Evolutionary conservation across 2,113 vertebrate genomes (phyloP).

Genomic region (Megaleporinus macrocephalus): DNA sequence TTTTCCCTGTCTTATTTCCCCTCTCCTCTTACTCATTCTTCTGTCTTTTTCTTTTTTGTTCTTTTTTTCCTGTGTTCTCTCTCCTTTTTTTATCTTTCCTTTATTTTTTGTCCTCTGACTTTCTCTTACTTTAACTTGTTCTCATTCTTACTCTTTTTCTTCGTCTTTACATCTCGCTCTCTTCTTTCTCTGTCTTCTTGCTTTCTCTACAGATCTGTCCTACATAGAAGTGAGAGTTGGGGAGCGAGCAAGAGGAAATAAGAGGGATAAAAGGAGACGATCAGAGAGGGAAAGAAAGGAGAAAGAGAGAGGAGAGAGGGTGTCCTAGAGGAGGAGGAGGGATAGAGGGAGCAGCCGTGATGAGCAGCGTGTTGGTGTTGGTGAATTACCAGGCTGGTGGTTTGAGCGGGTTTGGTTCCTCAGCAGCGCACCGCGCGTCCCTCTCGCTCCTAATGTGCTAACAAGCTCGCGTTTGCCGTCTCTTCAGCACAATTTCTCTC

Average conservation of each 20-base stretch:
- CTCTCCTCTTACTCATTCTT: no score
- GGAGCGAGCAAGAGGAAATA: no score
- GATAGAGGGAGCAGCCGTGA: conserved; percentile 74
- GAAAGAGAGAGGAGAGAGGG: no score
- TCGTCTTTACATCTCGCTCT: conserved; percentile 77
- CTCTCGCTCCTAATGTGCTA: conserved; percentile 92
- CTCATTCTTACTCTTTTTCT: conserved; percentile 81
- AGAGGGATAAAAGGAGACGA: no score
- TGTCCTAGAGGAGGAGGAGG: no score
- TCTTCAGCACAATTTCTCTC: conserved; percentile 85
- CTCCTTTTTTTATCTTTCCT: no score
- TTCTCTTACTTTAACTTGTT: conserved; percentile 80
- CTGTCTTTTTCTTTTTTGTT: no score
- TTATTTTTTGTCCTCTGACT: no score
- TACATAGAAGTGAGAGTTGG: not conserved
- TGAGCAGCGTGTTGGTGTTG: conserved; percentile 89
- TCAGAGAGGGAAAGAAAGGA: no score
- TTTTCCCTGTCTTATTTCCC: no score
- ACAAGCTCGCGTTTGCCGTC: conserved; percentile 93
- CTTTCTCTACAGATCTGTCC: not conserved
- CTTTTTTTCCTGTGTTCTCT: no score
- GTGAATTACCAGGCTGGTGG: conserved; percentile 90
- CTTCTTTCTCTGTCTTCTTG: not conserved
- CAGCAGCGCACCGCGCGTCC: conserved; percentile 70
- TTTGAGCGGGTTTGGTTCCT: conserved; percentile 74